phyloP scores from a whole-genome alignment of 1,140 invertebrate genomes.

The Sitodiplosis mosellana region DNA sequence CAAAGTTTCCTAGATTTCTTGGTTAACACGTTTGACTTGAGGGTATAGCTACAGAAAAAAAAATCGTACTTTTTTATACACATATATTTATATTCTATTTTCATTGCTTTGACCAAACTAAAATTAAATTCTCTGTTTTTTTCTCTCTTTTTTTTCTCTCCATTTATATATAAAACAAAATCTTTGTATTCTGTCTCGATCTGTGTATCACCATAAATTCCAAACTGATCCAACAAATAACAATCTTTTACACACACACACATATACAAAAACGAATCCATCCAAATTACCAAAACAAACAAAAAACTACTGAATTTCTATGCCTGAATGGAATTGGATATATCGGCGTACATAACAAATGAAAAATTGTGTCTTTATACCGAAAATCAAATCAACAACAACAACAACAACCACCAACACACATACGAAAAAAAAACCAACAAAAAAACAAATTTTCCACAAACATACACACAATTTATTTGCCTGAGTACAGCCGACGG shows the following conservation, averaged over 20 bases:
- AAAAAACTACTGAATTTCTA: background rate
- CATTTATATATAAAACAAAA: conserved; percentile 1
- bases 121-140: too few relatives aligned
- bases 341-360: background rate
- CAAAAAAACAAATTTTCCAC: background rate
- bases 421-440: background rate
- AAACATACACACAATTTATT: background rate
- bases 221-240: too few relatives aligned
- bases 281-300: background rate
- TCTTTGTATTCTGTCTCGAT: too few relatives aligned
- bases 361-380: too few relatives aligned
- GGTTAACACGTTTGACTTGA: too few relatives aligned
- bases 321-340: conserved; percentile 1
- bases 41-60: too few relatives aligned
- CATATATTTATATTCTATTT: background rate
- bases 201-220: background rate
- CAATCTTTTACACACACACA: too few relatives aligned
- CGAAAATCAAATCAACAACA: too few relatives aligned
- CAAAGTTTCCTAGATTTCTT: too few relatives aligned
- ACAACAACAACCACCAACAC: too few relatives aligned
- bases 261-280: conserved; percentile 1
- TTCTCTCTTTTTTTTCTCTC: background rate
- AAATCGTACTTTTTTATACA: conserved; percentile 6
- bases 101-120: background rate
- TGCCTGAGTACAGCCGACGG: conserved; percentile 7